Percentiles rank a stretch among this genome's conserved stretches.
These are phyloP conservation scores for Neoarius graeffei DNA, from an alignment of 2,113 vertebrate genomes.

Conservation along the genomic window DNA sequence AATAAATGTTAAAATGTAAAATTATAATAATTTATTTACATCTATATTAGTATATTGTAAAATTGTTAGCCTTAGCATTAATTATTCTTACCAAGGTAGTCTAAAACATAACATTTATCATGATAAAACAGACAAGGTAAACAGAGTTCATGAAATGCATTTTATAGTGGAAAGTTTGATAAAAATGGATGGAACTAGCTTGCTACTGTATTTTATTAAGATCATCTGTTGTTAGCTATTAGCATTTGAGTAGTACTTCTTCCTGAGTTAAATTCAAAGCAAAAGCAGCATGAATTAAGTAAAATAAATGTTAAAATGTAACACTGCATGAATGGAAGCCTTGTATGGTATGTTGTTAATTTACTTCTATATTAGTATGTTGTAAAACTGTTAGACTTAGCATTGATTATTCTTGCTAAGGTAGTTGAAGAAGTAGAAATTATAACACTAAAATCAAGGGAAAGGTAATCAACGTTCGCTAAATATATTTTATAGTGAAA, in stretches of 20 bases:
- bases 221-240: not conserved
- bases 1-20: not conserved
- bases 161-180: not conserved
- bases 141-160: not conserved
- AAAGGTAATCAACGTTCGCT: not conserved
- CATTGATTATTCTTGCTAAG: not conserved
- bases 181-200: not conserved
- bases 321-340: no score
- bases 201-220: no score
- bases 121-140: not conserved
- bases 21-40: not conserved
- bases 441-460: not conserved
- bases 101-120: not conserved
- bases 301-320: not conserved
- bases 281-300: not conserved
- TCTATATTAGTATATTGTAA: not conserved
- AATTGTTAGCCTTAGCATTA: not conserved
- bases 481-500: not conserved
- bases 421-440: not conserved
- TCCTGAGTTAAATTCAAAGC: not conserved
- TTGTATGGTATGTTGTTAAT: not conserved
- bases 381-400: not conserved
- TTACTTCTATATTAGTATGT: not conserved
- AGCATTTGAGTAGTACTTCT: not conserved
- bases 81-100: not conserved